A percentile compares a stretch with the other conserved stretches of the same genome.
Conservation (phyloP, 2,888 invertebrate species). For the Drosophila falleni region DNA sequence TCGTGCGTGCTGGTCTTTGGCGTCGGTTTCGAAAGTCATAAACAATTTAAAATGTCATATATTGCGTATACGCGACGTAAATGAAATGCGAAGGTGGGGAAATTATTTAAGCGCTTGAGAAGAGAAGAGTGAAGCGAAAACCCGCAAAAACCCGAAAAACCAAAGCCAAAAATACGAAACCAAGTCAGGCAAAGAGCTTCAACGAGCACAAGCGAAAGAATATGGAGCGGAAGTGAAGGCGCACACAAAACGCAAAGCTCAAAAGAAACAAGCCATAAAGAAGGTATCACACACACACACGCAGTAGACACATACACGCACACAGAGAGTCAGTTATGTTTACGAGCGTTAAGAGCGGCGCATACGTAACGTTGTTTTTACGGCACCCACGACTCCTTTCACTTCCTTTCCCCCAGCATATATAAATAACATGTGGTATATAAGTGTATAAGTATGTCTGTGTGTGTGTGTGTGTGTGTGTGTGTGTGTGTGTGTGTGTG, state of each 20-base stretch:
- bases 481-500: conserved; percentile 20
- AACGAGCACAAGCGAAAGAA: conserved; percentile 4
- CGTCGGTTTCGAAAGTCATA: conserved; percentile 63
- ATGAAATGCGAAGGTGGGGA: conserved; percentile 63
- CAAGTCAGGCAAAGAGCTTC: conserved; percentile 17
- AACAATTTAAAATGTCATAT: conserved; percentile 80
- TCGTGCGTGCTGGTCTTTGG: conserved; percentile 47
- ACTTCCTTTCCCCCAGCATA: conserved; percentile 6
- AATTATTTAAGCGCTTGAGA: conserved; percentile 59
- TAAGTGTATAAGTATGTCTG: no score
- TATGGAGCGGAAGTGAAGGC: conserved; percentile 45
- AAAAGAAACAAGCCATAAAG: conserved; percentile 73
- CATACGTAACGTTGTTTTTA: conserved; percentile 72
- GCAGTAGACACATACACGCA: no score
- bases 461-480: conserved; percentile 5
- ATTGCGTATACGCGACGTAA: conserved; percentile 75
- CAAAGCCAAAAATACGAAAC: conserved; percentile 33
- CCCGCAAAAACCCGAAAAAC: conserved; percentile 29
- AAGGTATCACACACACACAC: conserved; percentile 46
- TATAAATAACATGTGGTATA: conserved; percentile 62
- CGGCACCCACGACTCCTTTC: conserved; percentile 70
- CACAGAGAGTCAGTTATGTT: conserved; percentile 47
- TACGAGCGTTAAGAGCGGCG: conserved; percentile 64
- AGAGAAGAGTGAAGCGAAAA: background rate
- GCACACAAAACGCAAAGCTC: conserved; percentile 59